Base-by-base conservation (phyloP, 1,140 invertebrate genomes). In the Eufriesea mexicana region DNA sequence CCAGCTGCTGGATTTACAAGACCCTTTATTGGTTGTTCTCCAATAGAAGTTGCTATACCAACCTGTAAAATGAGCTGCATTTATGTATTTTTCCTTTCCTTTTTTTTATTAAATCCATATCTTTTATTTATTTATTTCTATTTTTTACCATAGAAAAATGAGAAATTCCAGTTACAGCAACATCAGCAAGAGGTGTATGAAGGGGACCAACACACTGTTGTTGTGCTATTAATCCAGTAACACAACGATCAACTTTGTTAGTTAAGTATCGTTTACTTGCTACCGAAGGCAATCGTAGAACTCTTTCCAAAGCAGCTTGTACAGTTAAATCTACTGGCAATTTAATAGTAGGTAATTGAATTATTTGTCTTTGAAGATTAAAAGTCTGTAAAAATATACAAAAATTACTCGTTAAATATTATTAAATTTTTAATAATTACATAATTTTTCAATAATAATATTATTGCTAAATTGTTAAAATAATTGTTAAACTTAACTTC, bases 171-270 rank as follows among this genome's bases (percentile, higher is more conserved):
- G 98, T 97, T n/a, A 99, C 96, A 2, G 98, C 98, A 79, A 98
- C 98, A 94, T 99, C 98, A 16, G 98, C 97, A 10, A 99, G 94
- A 5, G 99, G 99, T 12, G 98, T 98, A 92, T 99, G 99, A 2
- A 99, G 94, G 0, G 98, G 98, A 5, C 99, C 99, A 70, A 99
- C 98, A 93, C 99, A 99, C 92, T 99, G 99, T 90, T 99, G 99
- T 94, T 99, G 99, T 7, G 98, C 98, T 67, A 99, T 96, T 42
- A 99, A 94, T 45, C 98, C 99, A n/a, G 98, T 98, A 1, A 99
- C 99, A 93, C 98, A 99, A 70, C 99, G 95, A 93, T 99, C 99
- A 4, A 99, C 98, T 94, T 97, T 97, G 91, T 98, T 99, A 0
- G 98, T 99, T 2, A 99, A 95, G 92, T 98, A 99, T 25, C 99